Evolutionary conservation across 1,140 invertebrate genomes (phyloP).

Genomic region (Melipona quadrifasciata): DNA sequence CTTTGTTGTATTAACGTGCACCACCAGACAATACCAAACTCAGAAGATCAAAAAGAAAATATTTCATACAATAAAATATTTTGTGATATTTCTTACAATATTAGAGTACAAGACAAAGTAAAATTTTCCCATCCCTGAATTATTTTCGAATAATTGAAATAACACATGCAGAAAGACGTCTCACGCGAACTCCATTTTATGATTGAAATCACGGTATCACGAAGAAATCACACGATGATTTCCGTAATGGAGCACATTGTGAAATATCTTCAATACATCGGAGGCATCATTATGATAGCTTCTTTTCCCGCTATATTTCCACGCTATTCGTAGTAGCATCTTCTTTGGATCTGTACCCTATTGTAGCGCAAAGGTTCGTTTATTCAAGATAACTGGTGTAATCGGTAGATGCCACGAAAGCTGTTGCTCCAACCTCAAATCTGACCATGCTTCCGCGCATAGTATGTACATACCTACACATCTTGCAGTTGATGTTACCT

Average conservation of each 20-base stretch:
- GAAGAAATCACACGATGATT: neutral
- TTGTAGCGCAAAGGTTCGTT: neutral
- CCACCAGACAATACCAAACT: too few species aligned
- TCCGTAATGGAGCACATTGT: constrained; percentile 4
- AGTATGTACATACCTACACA: neutral
- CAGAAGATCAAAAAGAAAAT: too few species aligned
- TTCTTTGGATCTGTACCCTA: neutral
- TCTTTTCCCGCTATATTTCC: constrained; percentile 4
- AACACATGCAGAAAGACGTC: neutral
- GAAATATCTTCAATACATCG: constrained; percentile 1
- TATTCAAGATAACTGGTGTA: neutral
- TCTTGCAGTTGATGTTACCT: neutral
- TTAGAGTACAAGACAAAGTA: too few species aligned
- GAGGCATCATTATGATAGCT: neutral
- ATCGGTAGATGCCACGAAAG: neutral
- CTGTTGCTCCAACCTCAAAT: neutral
- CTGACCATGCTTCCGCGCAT: neutral
- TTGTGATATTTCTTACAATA: too few species aligned
- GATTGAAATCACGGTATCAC: neutral
- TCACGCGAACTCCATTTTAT: neutral
- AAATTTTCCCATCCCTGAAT: too few species aligned
- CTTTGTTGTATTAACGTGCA: too few species aligned
- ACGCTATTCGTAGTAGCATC: neutral
- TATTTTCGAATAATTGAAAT: too few species aligned
- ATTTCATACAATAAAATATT: too few species aligned